Conservation (phyloP, 2,797 vertebrate genomes). For the Adrianichthys oophorus region DNA sequence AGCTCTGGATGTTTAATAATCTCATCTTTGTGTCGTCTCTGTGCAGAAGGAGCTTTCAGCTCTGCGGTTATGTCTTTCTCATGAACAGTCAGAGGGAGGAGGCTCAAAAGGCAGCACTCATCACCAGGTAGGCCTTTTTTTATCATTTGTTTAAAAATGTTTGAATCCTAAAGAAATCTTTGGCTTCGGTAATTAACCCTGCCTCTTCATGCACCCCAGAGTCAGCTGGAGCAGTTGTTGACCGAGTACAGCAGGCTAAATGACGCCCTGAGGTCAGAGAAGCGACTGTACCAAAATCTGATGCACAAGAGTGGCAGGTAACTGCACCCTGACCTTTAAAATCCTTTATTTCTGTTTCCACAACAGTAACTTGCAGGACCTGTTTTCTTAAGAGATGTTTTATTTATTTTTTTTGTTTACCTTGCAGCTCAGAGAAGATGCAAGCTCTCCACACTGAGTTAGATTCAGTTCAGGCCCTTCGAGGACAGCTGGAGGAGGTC, state of each 20-base stretch:
- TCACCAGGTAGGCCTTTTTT: slow-evolving; percentile 77
- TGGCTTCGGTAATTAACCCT: neutral
- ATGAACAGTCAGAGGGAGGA: slow-evolving; percentile 25
- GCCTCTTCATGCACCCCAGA: slow-evolving; percentile 46
- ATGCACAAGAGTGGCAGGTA: slow-evolving; percentile 86
- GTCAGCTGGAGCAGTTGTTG: slow-evolving; percentile 85
- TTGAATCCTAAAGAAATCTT: neutral
- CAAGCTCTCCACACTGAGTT: slow-evolving; percentile 85
- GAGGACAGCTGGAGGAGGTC: slow-evolving; percentile 88
- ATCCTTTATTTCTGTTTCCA: neutral
- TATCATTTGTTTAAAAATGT: neutral
- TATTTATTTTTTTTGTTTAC: slow-evolving; percentile 15
- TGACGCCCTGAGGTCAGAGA: slow-evolving; percentile 87
- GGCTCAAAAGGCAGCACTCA: slow-evolving; percentile 54
- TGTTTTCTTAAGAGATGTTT: neutral
- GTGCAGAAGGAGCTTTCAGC: slow-evolving; percentile 84
- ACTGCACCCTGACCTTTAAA: neutral
- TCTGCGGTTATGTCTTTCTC: slow-evolving; percentile 77
- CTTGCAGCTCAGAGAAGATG: slow-evolving; percentile 80
- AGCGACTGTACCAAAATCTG: slow-evolving; percentile 88
- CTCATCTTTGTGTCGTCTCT: slow-evolving; percentile 1
- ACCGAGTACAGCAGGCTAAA: slow-evolving; percentile 88
- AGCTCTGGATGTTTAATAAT: neutral
- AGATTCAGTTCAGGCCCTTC: slow-evolving; percentile 86
- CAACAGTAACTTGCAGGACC: neutral